Evolutionary conservation across 2,113 vertebrate species (phyloP).

Genomic region (Apaloderma vittatum): DNA sequence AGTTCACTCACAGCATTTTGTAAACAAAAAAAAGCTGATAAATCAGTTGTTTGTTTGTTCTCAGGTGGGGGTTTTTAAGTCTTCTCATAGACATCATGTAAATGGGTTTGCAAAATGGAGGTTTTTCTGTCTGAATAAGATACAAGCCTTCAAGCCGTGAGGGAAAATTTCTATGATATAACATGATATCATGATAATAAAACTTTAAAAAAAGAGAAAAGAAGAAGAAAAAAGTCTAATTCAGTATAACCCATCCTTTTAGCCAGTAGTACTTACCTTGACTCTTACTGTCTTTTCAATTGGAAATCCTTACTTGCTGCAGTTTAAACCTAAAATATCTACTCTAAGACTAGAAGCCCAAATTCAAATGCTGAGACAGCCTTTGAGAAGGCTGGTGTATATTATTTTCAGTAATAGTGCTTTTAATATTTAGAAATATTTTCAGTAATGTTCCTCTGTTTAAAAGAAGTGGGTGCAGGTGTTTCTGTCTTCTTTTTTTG

Average conservation of each 20-base stretch:
- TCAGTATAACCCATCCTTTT: not conserved
- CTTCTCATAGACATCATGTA: not conserved
- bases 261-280: not conserved
- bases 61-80: not conserved
- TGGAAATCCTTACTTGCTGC: not conserved
- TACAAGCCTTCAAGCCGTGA: not conserved
- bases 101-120: not conserved
- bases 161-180: not conserved
- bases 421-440: not conserved
- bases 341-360: not conserved
- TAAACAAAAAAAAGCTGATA: conserved; percentile 24
- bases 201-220: not conserved
- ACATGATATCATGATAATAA: not conserved
- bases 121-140: not conserved
- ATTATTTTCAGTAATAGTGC: not conserved
- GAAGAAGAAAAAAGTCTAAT: not conserved
- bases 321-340: not conserved
- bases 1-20: not conserved
- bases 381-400: not conserved
- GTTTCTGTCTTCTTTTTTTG: not conserved
- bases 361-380: not conserved
- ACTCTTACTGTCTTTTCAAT: not conserved
- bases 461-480: not conserved
- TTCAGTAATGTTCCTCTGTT: not conserved
- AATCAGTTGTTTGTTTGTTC: conserved; percentile 29